A percentile compares a stretch with the other conserved stretches of the same genome.
Conservation (phyloP, 2,797 vertebrate genomes). For the Macrochelys suwanniensis region DNA sequence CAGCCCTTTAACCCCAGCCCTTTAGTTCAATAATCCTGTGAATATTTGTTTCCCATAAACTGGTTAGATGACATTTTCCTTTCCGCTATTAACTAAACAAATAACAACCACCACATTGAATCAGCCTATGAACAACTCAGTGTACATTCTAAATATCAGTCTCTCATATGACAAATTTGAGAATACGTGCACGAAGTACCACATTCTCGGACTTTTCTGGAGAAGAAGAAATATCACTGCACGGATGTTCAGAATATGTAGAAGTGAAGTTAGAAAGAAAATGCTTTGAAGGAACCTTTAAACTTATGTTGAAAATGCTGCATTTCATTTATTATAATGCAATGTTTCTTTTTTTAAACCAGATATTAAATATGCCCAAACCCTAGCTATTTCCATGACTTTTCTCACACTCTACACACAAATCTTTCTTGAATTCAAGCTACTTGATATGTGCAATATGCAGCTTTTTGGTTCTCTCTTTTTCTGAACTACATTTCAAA, state of each 20-base stretch:
- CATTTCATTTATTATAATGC: conserved; percentile 19
- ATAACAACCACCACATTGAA: background rate
- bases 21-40: background rate
- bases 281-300: background rate
- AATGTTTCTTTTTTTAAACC: background rate
- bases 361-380: conserved; percentile 41
- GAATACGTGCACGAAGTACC: rapidly evolving
- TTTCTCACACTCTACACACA: conserved; percentile 34
- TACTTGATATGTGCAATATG: conserved; percentile 63
- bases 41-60: background rate
- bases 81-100: conserved; percentile 5
- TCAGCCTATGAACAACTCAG: background rate
- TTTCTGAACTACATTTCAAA: background rate
- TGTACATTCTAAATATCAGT: background rate
- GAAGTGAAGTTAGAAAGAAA: background rate
- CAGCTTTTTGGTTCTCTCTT: conserved; percentile 49
- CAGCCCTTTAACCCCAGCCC: conserved; percentile 5
- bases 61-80: background rate
- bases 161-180: background rate
- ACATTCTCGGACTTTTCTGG: background rate
- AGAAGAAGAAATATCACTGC: background rate
- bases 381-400: conserved; percentile 39
- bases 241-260: background rate
- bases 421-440: conserved; percentile 62
- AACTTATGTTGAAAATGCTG: background rate